Base-by-base conservation (phyloP, 2,888 invertebrate species). In the Nemotelus pantherinus region DNA sequence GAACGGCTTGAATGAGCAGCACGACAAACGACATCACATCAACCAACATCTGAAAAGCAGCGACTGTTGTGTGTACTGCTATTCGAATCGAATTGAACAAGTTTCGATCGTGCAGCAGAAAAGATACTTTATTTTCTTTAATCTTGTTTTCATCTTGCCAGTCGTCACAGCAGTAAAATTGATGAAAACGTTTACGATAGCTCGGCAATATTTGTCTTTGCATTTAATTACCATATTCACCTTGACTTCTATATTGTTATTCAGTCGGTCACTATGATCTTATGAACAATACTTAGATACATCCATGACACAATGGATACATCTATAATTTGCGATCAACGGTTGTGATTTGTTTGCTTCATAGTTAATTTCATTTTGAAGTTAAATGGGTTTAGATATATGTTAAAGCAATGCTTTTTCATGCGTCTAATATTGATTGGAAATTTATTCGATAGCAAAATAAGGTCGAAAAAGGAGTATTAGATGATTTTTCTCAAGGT, bases 161-260 rank as follows among this genome's bases (percentile, higher is more conserved):
- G 45, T 47, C 65, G 65, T 65, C 47, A 47, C 47, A 50, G 65
- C 4, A 45, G 41, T n/a, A 44, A 65, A 47, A 65, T 65, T 4
- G 65, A 9, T 9, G 7, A 65, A 65, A 25, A 25, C 25, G 25
- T 65, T 65, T 65, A 65, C n/a, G 65, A 65, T 45, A 3, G 7
- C 7, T 45, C 65, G n/a, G n/a, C 25, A 58, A 58, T 58, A 9
- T 47, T n/a, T 65, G 44, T 65, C 6, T 45, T 45, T 25, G 65
- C 65, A 65, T 65, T 65, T 65, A 65, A 65, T 65, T 65, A 65
- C n/a, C 10, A 25, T 47, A 45, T 65, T 65, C 65, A 65, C 65
- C 47, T 65, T 65, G 65, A 65, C 65, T 65, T 65, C 65, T n/a
- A 65, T 65, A 65, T 65, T 65, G 65, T 65, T 41, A 25, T 25